These are phyloP conservation scores for Diloba caeruleocephala DNA, from an alignment of 2,888 invertebrate species.

Conservation along the genomic window DNA sequence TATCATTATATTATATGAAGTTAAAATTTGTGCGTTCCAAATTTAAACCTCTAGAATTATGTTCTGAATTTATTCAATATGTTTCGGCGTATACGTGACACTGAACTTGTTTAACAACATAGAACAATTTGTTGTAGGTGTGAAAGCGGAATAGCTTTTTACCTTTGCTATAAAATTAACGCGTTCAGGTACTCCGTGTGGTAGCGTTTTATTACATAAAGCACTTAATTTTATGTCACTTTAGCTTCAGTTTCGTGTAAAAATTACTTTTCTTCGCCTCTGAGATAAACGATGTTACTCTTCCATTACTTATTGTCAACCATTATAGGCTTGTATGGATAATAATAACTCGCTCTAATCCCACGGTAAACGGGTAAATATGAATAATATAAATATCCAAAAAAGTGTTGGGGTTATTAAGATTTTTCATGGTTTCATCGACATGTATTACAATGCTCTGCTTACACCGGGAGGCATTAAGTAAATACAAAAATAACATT, in stretches of 20 bases:
- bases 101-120: conserved; percentile 20
- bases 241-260: conserved; percentile 26
- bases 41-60: conserved; percentile 27
- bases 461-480: too few species aligned
- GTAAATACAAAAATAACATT: too few species aligned
- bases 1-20: too few species aligned
- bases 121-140: conserved; percentile 36
- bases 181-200: conserved; percentile 1
- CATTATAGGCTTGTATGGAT: conserved; percentile 7
- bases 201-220: conserved; percentile 53
- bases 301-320: conserved; percentile 18
- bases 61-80: conserved; percentile 25
- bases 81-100: conserved; percentile 34
- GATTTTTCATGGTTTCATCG: too few species aligned
- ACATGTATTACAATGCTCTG: too few species aligned
- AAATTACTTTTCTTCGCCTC: conserved; percentile 27
- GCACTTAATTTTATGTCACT: conserved; percentile 59
- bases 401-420: neutral
- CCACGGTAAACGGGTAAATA: neutral
- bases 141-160: conserved; percentile 31
- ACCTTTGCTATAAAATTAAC: conserved; percentile 49
- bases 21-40: neutral
- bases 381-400: neutral
- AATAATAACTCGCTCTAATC: conserved; percentile 14
- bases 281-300: conserved; percentile 25